Conservation (phyloP, 2,113 vertebrate genomes). For the Cacatua alba region DNA sequence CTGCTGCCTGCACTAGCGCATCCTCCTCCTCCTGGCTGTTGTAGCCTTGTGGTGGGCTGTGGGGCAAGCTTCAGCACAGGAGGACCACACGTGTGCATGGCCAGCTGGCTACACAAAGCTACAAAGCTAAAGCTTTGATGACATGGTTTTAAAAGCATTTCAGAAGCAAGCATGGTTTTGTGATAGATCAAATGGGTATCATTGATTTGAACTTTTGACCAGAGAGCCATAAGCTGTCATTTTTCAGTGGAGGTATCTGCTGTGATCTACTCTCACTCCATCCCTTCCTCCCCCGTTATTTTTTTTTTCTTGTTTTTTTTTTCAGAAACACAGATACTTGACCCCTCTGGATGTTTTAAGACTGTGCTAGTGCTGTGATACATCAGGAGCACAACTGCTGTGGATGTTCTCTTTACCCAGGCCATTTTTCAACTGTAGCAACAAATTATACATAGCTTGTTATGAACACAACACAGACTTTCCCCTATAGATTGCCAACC, state of each 20-base stretch:
- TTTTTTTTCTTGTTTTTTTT: neutral
- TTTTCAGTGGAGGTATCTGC: neutral
- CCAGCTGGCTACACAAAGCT: neutral
- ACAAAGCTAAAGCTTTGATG: neutral
- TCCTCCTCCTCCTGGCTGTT: accelerated
- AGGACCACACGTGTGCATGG: accelerated
- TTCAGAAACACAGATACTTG: neutral
- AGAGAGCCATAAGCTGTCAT: neutral
- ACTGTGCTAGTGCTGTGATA: neutral
- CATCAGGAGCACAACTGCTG: neutral
- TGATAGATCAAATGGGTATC: neutral
- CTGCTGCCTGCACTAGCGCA: accelerated
- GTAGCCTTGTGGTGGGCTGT: accelerated
- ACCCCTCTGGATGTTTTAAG: neutral
- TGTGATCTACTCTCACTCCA: accelerated
- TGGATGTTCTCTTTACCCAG: neutral
- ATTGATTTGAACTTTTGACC: neutral
- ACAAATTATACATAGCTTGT: neutral
- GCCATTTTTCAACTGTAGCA: neutral
- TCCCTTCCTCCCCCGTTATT: accelerated
- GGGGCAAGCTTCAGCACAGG: accelerated
- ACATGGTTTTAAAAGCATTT: neutral
- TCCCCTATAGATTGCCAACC: neutral
- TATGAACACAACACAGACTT: neutral
- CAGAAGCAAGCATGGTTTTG: neutral